Percentiles rank a stretch among this genome's conserved stretches.
These are phyloP conservation scores for Yponomeuta sedellus DNA, from an alignment of 2,888 invertebrate species.

Conservation along the genomic window DNA sequence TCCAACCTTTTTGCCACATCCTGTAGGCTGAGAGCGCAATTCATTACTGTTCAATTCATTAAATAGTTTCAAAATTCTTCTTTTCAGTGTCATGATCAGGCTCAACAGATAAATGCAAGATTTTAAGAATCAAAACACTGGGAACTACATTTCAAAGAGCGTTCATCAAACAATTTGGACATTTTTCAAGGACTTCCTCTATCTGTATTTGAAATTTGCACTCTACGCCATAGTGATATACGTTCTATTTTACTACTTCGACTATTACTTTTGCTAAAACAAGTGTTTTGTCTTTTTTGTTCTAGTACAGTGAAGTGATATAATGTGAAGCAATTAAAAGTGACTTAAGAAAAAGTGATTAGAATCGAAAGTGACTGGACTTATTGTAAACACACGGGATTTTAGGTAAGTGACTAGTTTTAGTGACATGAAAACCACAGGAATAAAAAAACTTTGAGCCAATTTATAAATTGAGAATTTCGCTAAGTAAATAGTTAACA, in stretches of 20 bases:
- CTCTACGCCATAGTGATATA: conserved; percentile 58
- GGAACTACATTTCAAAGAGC: conserved; percentile 19
- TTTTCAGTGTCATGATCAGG: conserved; percentile 6
- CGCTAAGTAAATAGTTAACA: no score
- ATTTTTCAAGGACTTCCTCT: conserved; percentile 54
- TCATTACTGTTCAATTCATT: no score
- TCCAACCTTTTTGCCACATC: no score
- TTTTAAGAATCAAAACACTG: conserved; percentile 22
- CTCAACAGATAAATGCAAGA: conserved; percentile 18
- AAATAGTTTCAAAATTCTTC: conserved; percentile 24
- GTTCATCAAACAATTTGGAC: conserved; percentile 33
- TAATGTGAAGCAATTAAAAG: conserved; percentile 46
- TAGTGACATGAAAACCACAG: no score
- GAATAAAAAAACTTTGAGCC: no score
- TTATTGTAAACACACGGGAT: neutral
- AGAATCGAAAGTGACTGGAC: conserved; percentile 7
- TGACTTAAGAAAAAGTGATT: conserved; percentile 12
- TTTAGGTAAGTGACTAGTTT: conserved; percentile 3
- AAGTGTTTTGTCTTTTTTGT: conserved; percentile 23
- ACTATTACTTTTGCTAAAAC: conserved; percentile 55
- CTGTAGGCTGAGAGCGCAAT: no score
- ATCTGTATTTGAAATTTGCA: conserved; percentile 58
- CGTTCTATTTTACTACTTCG: conserved; percentile 58
- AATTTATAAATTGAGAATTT: no score
- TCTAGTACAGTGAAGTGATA: conserved; percentile 28